Percentiles rank a stretch among this genome's conserved stretches.
These are phyloP conservation scores for Cosmopolites sordidus DNA, from an alignment of 2,888 invertebrate species.

Conservation along the genomic window DNA sequence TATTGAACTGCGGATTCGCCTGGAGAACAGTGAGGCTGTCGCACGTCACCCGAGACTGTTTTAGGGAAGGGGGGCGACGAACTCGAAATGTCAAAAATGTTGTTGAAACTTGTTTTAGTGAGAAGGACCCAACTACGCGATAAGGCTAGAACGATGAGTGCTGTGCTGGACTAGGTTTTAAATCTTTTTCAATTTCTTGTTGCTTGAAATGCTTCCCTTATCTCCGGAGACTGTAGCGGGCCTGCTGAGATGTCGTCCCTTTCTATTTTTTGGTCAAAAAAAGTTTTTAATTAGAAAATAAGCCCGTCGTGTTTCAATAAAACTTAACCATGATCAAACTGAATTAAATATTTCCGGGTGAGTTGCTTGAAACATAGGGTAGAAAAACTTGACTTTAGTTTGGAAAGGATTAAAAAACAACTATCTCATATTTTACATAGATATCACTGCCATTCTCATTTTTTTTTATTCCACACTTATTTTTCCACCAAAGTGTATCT, in stretches of 20 bases:
- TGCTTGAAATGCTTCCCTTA: slow-evolving; percentile 24
- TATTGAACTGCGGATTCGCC: not conserved
- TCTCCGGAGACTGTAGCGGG: not conserved
- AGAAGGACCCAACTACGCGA: slow-evolving; percentile 24
- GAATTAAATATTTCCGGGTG: no score
- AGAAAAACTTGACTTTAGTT: no score
- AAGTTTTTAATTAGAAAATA: not conserved
- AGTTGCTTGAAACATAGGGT: no score
- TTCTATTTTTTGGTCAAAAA: not conserved
- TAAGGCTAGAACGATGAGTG: slow-evolving; percentile 20
- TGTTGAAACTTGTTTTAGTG: slow-evolving; percentile 25
- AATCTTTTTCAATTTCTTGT: slow-evolving; percentile 24
- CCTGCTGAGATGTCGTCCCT: not conserved
- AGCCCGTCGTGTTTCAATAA: not conserved
- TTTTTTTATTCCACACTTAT: no score
- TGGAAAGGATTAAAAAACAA: no score
- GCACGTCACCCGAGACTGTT: slow-evolving; percentile 2
- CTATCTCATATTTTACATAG: no score
- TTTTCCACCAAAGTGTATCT: no score
- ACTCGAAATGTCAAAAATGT: slow-evolving; percentile 12
- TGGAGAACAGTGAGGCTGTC: slow-evolving; percentile 10
- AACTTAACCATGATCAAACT: no score
- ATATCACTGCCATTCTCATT: no score
- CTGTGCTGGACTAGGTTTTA: slow-evolving; percentile 8
- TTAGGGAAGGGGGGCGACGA: not conserved